These are phyloP conservation scores for Pipra filicauda DNA, from an alignment of 2,113 vertebrate species.

Conservation along the genomic window DNA sequence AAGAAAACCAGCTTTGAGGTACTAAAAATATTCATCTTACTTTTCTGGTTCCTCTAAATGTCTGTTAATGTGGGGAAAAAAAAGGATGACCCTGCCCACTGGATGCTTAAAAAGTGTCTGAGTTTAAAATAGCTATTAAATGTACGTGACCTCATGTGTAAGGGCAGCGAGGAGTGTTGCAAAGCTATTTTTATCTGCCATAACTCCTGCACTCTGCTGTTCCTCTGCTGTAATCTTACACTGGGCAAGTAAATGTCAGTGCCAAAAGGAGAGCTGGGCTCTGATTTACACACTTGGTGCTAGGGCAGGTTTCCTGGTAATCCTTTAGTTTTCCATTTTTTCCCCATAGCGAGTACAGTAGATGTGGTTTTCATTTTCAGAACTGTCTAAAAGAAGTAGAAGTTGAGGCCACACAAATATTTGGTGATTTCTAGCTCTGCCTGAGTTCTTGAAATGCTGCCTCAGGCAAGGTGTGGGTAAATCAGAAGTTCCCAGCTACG, in stretches of 20 bases:
- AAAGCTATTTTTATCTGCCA: constrained; percentile 82
- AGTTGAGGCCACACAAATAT: not conserved
- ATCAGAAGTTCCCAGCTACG: not conserved
- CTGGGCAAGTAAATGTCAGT: constrained; percentile 80
- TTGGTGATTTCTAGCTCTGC: not conserved
- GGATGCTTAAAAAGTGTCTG: constrained; percentile 5
- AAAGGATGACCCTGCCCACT: not conserved
- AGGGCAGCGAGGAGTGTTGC: constrained; percentile 63
- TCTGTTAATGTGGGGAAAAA: not conserved
- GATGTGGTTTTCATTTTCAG: not conserved
- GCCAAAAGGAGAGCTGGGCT: constrained; percentile 71
- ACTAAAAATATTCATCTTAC: not conserved
- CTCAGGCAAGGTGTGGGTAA: not conserved
- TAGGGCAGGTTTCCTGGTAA: not conserved
- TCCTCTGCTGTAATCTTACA: constrained; percentile 82
- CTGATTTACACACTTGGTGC: not conserved
- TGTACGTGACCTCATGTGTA: constrained; percentile 74
- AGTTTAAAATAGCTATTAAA: constrained; percentile 57
- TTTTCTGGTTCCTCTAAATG: not conserved
- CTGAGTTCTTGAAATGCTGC: not conserved
- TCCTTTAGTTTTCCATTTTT: not conserved
- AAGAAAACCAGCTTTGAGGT: not conserved
- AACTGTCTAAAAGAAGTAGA: not conserved
- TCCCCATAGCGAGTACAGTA: not conserved
- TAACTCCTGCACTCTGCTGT: constrained; percentile 75